phyloP scores from a whole-genome alignment of 2,797 vertebrate genomes.

The Acrossocheilus fasciatus region DNA sequence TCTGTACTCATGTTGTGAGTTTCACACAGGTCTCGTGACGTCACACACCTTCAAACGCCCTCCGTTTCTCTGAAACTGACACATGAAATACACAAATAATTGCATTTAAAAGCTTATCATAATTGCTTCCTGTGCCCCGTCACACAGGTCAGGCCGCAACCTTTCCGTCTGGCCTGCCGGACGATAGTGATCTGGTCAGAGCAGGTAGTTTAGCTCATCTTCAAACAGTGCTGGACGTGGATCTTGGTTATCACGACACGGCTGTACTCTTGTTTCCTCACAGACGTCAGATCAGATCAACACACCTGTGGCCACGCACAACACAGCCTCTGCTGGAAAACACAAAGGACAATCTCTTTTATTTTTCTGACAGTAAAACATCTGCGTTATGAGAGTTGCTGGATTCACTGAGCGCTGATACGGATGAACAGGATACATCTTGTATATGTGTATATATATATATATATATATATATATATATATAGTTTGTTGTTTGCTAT shows the following conservation, averaged over 20 bases:
- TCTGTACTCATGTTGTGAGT: neutral
- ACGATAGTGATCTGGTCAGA: constrained; percentile 38
- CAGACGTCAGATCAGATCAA: constrained; percentile 20
- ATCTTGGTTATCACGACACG: constrained; percentile 23
- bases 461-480: neutral
- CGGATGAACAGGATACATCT: neutral
- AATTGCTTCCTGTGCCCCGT: constrained; percentile 41
- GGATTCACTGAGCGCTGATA: neutral
- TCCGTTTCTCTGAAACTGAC: constrained; percentile 8
- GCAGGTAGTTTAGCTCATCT: neutral
- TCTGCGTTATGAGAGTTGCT: neutral
- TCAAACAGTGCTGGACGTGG: neutral
- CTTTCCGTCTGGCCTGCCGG: constrained; percentile 35
- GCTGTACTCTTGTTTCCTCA: neutral
- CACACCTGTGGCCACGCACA: neutral
- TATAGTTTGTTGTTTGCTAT: neutral
- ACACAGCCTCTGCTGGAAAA: neutral
- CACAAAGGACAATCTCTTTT: constrained; percentile 3
- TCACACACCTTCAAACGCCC: neutral
- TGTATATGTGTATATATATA: neutral
- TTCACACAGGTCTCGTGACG: constrained; percentile 14
- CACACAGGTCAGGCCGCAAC: constrained; percentile 43
- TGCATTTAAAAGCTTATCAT: constrained; percentile 37
- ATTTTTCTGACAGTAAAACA: neutral
- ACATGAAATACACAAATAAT: constrained; percentile 16